Percentiles rank a stretch among this genome's conserved stretches.
phyloP scores from a whole-genome alignment of 2,888 invertebrate genomes.

The Nipponacmea schrenckii region DNA sequence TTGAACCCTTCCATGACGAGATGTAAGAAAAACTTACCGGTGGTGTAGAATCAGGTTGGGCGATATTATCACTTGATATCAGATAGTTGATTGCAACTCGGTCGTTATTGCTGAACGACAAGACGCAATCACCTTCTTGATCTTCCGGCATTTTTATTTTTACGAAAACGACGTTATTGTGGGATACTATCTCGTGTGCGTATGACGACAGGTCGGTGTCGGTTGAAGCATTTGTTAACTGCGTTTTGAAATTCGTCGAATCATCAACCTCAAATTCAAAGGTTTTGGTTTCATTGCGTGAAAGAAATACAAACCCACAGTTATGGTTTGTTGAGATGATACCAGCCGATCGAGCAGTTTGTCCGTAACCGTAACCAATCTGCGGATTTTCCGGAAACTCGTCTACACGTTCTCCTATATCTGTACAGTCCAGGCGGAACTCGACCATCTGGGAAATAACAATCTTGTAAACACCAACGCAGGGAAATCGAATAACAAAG shows the following conservation, averaged over 20 bases:
- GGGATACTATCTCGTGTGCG: constrained; percentile 12
- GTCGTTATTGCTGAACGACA: constrained; percentile 8
- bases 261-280: constrained; percentile 35
- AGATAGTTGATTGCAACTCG: constrained; percentile 13
- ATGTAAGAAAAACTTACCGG: no score
- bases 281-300: constrained; percentile 29
- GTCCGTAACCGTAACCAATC: constrained; percentile 49
- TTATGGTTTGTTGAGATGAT: constrained; percentile 44
- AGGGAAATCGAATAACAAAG: constrained; percentile 27
- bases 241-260: constrained; percentile 27
- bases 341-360: constrained; percentile 40
- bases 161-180: constrained; percentile 22
- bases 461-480: constrained; percentile 18
- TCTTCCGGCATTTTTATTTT: constrained; percentile 16
- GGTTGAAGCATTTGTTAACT: constrained; percentile 23
- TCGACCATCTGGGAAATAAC: constrained; percentile 36
- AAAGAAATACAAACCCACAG: constrained; percentile 22
- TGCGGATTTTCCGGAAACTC: constrained; percentile 50
- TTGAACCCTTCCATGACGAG: no score
- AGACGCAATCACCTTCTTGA: constrained; percentile 1
- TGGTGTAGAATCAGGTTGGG: no score
- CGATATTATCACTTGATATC: constrained; percentile 12
- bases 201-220: constrained; percentile 14
- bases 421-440: constrained; percentile 50
- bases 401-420: constrained; percentile 30